Evolutionary conservation across 2,797 vertebrate species (phyloP).

Genomic region (Passerculus sandwichensis): DNA sequence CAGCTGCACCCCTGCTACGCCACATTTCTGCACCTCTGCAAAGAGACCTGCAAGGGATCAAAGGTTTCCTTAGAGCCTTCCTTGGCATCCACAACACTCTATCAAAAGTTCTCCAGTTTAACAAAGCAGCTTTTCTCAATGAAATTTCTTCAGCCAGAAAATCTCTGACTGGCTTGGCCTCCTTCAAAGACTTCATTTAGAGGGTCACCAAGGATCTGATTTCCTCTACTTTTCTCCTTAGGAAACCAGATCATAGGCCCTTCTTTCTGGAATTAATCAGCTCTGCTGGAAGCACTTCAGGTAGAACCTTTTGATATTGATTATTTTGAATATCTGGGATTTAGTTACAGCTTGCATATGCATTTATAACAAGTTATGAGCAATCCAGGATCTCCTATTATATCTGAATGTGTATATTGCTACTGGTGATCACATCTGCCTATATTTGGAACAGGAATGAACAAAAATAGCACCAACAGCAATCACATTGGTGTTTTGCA

Average conservation of each 20-base stretch:
- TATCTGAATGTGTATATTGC: not conserved
- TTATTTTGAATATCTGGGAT: not conserved
- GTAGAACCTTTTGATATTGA: not conserved
- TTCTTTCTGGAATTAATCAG: constrained; percentile 25
- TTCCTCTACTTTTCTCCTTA: constrained; percentile 18
- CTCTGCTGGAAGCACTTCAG: not conserved
- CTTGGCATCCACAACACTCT: not conserved
- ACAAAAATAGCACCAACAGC: not conserved
- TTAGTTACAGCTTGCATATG: not conserved
- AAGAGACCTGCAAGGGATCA: not conserved
- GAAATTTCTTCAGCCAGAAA: constrained; percentile 47
- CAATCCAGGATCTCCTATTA: not conserved
- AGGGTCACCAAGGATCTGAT: constrained; percentile 5
- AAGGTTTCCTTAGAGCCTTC: constrained; percentile 14
- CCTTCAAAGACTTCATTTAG: constrained; percentile 29
- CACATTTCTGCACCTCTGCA: not conserved
- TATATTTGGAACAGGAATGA: not conserved
- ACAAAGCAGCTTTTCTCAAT: constrained; percentile 44
- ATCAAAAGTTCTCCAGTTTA: not conserved
- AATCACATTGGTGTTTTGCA: not conserved
- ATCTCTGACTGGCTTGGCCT: not conserved
- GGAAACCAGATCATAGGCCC: not conserved
- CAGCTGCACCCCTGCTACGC: not conserved
- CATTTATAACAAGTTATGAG: not conserved
- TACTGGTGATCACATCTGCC: not conserved